Conservation (phyloP, 2,113 vertebrate species). For the Trematomus loennbergii region DNA sequence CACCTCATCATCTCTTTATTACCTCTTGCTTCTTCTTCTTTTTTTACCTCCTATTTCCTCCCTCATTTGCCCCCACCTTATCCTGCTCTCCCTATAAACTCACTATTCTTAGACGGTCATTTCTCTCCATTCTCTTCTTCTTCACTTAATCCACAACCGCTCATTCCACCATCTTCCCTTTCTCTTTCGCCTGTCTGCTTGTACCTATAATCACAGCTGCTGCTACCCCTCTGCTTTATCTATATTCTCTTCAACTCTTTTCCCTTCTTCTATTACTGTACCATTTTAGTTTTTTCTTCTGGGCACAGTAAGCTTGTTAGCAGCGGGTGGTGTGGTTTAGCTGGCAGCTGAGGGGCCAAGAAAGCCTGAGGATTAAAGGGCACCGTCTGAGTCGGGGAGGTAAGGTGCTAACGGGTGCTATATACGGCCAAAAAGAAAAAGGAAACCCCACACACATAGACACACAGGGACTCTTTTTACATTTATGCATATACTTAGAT, state of each 20-base stretch:
- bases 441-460: neutral
- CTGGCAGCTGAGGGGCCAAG: slow-evolving; percentile 22
- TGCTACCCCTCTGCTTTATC: slow-evolving; percentile 1
- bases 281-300: slow-evolving; percentile 29
- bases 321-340: slow-evolving; percentile 22
- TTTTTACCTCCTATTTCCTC: slow-evolving; percentile 63
- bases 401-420: slow-evolving; percentile 2
- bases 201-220: slow-evolving; percentile 34
- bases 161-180: slow-evolving; percentile 14
- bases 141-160: slow-evolving; percentile 11
- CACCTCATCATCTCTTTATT: slow-evolving; percentile 53
- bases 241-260: slow-evolving; percentile 12
- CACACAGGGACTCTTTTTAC: slow-evolving; percentile 2
- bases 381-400: slow-evolving; percentile 5
- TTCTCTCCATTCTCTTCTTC: slow-evolving; percentile 37
- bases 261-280: neutral
- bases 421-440: neutral
- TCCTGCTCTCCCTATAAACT: slow-evolving; percentile 41
- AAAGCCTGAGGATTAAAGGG: slow-evolving; percentile 38
- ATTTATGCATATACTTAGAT: neutral
- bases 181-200: neutral
- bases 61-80: slow-evolving; percentile 61
- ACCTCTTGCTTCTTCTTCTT: slow-evolving; percentile 32
- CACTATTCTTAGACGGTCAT: slow-evolving; percentile 67
- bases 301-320: slow-evolving; percentile 57